Evolutionary conservation across 2,888 invertebrate species (phyloP), one percentile per base, ranked within the genome.

Genomic region (Phyllotreta striolata): DNA sequence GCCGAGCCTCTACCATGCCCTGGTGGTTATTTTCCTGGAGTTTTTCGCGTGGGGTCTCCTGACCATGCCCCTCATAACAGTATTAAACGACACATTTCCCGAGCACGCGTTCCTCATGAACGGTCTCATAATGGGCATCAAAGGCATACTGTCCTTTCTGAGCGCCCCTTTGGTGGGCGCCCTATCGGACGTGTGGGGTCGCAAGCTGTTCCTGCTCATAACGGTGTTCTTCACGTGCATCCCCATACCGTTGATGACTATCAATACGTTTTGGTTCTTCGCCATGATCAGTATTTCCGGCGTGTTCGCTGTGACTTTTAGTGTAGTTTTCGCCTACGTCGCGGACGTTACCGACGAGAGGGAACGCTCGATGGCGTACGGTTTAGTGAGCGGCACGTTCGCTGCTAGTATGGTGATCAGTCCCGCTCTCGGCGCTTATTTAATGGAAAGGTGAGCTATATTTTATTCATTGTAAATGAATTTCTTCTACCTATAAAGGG

Each of bases 1-100:
- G 82, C 96, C 99, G 70, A 96, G 95, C 80, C 92, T 99, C 69
- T 96, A 96, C 84, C 99, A 99, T 89, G 99, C 99, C 68, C 85
- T 99, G 81, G 92, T 99, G 80, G 96, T 99, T 78, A 99, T 99
- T 84, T 99, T 99, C 86, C 86, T 99, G 83, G 99, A 99, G 85
- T 99, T 98, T 85, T 99, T 99, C 85, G 96, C 98, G 73, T 99
- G 99, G 98, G 99, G 99, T 59, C 87, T 99, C 72, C 88, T 99
- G 71, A 99, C 98, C 70, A 95, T 97, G 88, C 98, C 99, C 64
- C 93, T 98, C 78, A 99, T 99, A 80, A 85, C 87, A 72, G 91
- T 91, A 81, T 86, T 99, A 72, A 98, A 98, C 83, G 93, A 92
- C 76, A 98, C 98, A 64, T 99, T 99, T 85, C 98, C 98, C 70